A percentile compares a stretch with the other conserved stretches of the same genome.
Conservation (phyloP, 1,140 invertebrate species). For the Lasioglossum albipes region DNA sequence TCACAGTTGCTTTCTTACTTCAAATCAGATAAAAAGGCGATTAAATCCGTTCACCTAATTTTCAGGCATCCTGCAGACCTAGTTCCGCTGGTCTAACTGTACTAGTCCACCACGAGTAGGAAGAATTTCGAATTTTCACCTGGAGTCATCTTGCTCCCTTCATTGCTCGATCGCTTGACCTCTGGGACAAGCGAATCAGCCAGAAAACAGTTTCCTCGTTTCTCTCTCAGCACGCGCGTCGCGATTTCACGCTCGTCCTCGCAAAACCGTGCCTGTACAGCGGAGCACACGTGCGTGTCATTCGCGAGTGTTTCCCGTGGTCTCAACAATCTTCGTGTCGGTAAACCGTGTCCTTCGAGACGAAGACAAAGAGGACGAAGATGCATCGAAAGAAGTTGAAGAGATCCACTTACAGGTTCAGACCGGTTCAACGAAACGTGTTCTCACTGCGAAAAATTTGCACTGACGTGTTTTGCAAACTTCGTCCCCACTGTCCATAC, state of each 20-base stretch:
- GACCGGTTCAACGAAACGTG: background rate
- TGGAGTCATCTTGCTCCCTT: background rate
- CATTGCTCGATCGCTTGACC: background rate
- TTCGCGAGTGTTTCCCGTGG: constrained; percentile 48
- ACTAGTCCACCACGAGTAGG: too few relatives aligned
- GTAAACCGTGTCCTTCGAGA: background rate
- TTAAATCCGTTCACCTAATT: too few relatives aligned
- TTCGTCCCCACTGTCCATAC: too few relatives aligned
- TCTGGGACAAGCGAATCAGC: background rate
- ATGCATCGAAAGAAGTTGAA: background rate
- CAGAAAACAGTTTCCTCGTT: background rate
- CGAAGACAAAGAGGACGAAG: background rate
- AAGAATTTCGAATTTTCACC: too few relatives aligned
- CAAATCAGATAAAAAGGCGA: too few relatives aligned
- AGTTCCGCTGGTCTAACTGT: too few relatives aligned
- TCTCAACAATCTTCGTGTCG: constrained; percentile 37
- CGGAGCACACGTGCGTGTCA: constrained; percentile 35
- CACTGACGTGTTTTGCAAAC: too few relatives aligned
- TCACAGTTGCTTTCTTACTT: too few relatives aligned
- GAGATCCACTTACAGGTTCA: background rate
- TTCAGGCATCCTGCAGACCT: too few relatives aligned
- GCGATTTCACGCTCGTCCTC: background rate
- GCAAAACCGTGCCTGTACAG: background rate
- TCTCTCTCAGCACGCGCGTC: constrained; percentile 5
- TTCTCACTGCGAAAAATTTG: too few relatives aligned